A percentile compares a stretch with the other conserved stretches of the same genome.
Conservation (phyloP, 1,140 invertebrate genomes). For the Tribolium madens region DNA sequence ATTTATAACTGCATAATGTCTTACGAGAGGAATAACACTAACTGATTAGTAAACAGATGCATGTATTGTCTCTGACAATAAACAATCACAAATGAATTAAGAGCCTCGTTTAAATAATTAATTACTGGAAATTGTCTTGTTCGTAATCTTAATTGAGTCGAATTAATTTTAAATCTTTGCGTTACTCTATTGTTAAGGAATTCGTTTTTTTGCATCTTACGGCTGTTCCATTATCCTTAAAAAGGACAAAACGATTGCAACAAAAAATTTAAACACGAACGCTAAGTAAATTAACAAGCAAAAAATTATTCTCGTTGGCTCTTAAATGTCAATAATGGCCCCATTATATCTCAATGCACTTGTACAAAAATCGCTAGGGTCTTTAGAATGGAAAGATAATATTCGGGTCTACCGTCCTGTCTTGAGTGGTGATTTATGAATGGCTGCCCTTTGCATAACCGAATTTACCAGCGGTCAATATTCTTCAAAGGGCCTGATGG, state of each 20-base stretch:
- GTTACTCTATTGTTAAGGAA: neutral
- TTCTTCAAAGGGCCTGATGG: conserved; percentile 33
- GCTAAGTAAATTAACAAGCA: conserved; percentile 17
- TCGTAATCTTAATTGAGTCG: neutral
- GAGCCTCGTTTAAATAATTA: conserved; percentile 9
- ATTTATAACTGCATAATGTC: conserved; percentile 11
- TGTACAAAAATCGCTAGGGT: neutral
- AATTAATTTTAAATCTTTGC: neutral
- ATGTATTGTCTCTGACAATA: neutral
- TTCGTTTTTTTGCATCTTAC: neutral
- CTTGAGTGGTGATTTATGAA: conserved; percentile 40
- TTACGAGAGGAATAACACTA: conserved; percentile 7
- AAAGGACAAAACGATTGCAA: neutral
- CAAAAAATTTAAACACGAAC: conserved; percentile 16
- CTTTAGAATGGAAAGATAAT: conserved; percentile 11
- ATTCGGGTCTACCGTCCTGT: neutral
- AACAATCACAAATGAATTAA: conserved; percentile 1
- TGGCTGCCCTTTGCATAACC: conserved; percentile 46
- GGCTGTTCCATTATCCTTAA: neutral
- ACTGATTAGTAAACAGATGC: conserved; percentile 29
- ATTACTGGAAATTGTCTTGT: conserved; percentile 29
- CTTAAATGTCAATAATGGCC: conserved; percentile 12
- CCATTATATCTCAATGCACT: conserved; percentile 27
- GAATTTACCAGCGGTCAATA: conserved; percentile 41
- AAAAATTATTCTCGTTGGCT: neutral